A percentile compares a stretch with the other conserved stretches of the same genome.
Evolutionary conservation across 2,113 vertebrate species (phyloP).

Genomic region (Varanus salvator): DNA sequence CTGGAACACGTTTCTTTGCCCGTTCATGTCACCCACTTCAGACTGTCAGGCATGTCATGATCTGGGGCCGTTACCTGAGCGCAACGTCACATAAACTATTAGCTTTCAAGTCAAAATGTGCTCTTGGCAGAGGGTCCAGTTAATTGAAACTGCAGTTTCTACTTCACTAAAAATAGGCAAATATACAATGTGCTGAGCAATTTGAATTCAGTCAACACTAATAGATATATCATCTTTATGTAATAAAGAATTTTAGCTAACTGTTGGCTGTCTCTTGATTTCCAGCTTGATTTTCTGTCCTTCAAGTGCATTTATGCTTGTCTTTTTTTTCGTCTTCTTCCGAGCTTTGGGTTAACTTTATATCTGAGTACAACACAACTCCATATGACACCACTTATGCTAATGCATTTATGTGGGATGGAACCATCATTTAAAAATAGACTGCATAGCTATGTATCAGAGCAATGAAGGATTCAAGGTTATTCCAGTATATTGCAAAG

Average conservation of each 20-base stretch:
- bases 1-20: slow-evolving; percentile 3
- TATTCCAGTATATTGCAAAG: slow-evolving; percentile 40
- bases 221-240: slow-evolving; percentile 24
- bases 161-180: slow-evolving; percentile 54
- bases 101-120: slow-evolving; percentile 47
- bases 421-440: slow-evolving; percentile 55
- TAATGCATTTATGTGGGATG: slow-evolving; percentile 53
- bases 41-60: slow-evolving; percentile 32
- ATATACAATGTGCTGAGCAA: slow-evolving; percentile 27
- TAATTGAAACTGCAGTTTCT: slow-evolving; percentile 49
- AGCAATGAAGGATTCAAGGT: slow-evolving; percentile 48
- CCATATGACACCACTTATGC: slow-evolving; percentile 42
- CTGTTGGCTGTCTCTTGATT: slow-evolving; percentile 22
- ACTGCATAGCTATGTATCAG: not conserved
- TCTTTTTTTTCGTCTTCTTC: not conserved
- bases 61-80: slow-evolving; percentile 10
- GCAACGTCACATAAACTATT: slow-evolving; percentile 50
- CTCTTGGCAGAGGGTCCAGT: slow-evolving; percentile 19
- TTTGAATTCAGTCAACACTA: slow-evolving; percentile 47
- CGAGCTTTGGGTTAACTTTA: slow-evolving; percentile 48
- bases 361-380: slow-evolving; percentile 44
- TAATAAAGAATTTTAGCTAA: slow-evolving; percentile 35
- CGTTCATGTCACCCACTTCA: slow-evolving; percentile 33
- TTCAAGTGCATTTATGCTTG: not conserved
- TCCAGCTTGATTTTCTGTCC: slow-evolving; percentile 30